These are phyloP conservation scores for Tetraneura akinire DNA, from an alignment of 1,140 invertebrate species.

Conservation along the genomic window DNA sequence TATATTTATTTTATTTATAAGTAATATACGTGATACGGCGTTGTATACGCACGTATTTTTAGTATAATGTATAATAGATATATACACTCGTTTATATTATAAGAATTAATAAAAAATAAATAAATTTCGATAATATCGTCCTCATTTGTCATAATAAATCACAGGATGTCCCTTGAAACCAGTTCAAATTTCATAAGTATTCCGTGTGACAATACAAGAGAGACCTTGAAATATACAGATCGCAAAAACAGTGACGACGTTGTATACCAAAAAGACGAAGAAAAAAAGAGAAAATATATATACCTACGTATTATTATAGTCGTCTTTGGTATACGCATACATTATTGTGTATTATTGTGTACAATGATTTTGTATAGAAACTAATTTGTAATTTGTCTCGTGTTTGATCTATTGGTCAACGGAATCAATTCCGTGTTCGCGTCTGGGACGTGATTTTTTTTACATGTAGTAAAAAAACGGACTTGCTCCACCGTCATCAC, in stretches of 20 bases:
- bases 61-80: too few species aligned
- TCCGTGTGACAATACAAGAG: not conserved
- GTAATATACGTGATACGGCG: too few species aligned
- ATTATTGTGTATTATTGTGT: not conserved
- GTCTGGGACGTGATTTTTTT: conserved; percentile 43
- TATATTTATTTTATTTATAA: too few species aligned
- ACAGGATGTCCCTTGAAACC: not conserved
- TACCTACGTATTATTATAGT: not conserved
- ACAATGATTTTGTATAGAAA: conserved; percentile 2
- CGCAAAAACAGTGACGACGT: not conserved
- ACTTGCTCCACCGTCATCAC: conserved; percentile 35
- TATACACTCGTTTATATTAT: too few species aligned
- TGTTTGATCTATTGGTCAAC: conserved; percentile 41
- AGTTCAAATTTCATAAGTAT: conserved; percentile 1
- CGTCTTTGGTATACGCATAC: not conserved
- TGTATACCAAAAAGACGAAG: not conserved
- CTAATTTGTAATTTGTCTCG: conserved; percentile 49
- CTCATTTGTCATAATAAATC: not conserved
- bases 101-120: too few species aligned
- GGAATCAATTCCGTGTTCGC: conserved; percentile 34
- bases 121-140: too few species aligned
- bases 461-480: conserved; percentile 23
- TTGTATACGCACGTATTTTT: too few species aligned
- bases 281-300: not conserved
- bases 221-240: not conserved